Percentiles rank a stretch among this genome's conserved stretches.
These are phyloP conservation scores for Hyphantria cunea DNA, from an alignment of 1,140 invertebrate genomes.

Conservation along the genomic window DNA sequence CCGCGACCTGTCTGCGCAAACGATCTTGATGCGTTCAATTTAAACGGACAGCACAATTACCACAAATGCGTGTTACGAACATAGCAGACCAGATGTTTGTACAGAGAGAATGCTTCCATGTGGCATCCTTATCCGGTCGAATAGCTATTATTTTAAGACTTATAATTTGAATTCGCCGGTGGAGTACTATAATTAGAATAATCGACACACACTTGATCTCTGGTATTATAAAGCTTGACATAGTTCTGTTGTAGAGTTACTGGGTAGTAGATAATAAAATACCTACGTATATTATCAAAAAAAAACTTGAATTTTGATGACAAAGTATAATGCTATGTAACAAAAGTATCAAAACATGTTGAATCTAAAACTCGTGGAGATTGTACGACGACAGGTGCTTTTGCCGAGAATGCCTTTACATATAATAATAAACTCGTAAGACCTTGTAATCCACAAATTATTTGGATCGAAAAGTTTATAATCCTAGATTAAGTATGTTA, in stretches of 20 bases:
- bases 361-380: neutral
- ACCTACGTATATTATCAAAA: neutral
- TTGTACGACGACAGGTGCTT: conserved; percentile 21
- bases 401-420: conserved; percentile 8
- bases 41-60: conserved; percentile 27
- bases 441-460: conserved; percentile 26
- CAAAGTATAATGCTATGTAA: too few relatives aligned
- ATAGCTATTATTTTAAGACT: neutral
- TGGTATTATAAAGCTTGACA: conserved; percentile 20
- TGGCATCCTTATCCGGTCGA: neutral
- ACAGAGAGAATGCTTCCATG: neutral
- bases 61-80: conserved; percentile 23
- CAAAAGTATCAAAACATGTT: too few relatives aligned
- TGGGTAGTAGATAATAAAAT: neutral
- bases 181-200: conserved; percentile 28
- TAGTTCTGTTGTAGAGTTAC: neutral
- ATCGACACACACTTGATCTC: conserved; percentile 10
- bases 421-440: conserved; percentile 23
- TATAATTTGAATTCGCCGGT: conserved; percentile 7
- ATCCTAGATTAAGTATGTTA: conserved; percentile 10
- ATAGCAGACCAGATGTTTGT: conserved; percentile 31
- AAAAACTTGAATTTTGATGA: too few relatives aligned
- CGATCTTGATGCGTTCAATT: conserved; percentile 71
- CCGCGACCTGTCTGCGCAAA: conserved; percentile 60
- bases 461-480: conserved; percentile 11